Base-by-base conservation (phyloP, 2,888 invertebrate genomes). In the Hirtodrosophila trivittata region DNA sequence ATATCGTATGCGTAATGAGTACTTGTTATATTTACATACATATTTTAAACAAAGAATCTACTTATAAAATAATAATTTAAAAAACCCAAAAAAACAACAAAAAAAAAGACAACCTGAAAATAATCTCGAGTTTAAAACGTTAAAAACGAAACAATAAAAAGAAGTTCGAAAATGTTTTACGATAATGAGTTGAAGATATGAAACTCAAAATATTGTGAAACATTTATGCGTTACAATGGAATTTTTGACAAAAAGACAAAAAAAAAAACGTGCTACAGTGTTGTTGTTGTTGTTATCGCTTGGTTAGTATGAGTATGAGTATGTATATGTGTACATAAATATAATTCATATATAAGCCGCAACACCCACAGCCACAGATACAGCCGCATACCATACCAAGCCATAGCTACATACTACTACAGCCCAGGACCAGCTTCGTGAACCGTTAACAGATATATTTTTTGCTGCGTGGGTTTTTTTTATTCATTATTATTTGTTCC, bases 1-100 rank as follows among this genome's bases (percentile, higher is more conserved):
- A 57, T 66, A 72, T 57, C 57, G 67, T 73, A 80, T 65, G 52
- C 74, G 73, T 66, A 68, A 63, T 51, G 18, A 37, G 28, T 43
- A n/a, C n/a, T 56, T 32, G 38, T 38, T 47, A 57, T 56, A 62
- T 28, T 18, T 26, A 46, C 12, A n/a, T 32, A 32, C 7, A 32
- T n/a, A 32, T 32, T 7, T 8, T 3, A 30, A 21, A 28, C 30
- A 38, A 21, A 14, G 7, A 7, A 16, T 4, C 25, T 25, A 6
- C 6, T 25, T 4, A 26, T 12, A 1, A 30, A 14, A 25, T 35
- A 33, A 32, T 37, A 13, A 55, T 43, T n/a, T 35, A 38, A 12
- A 38, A 45, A 18, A 38, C 18, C 5, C 8, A 9, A 10, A n/a
- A 28, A 28, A 28, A 25, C n/a, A 39, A 21, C 1, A n/a, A 3